Conservation (phyloP, 2,888 invertebrate genomes). For the Eupithecia dodoneata region DNA sequence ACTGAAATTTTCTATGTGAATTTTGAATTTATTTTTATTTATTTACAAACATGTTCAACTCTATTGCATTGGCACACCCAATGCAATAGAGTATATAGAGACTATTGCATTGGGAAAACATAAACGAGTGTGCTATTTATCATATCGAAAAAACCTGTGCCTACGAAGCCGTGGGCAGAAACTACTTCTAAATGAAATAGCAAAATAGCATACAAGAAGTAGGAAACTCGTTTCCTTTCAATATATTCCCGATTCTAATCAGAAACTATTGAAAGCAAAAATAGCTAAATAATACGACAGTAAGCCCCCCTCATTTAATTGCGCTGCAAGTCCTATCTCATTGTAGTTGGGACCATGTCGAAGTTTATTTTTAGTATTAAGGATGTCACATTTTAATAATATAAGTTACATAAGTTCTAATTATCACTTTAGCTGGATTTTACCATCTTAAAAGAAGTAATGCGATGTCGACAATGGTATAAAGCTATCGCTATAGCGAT, state of each 20-base stretch:
- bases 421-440: background rate
- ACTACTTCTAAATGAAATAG: background rate
- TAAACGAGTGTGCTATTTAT: too few relatives aligned
- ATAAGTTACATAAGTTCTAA: background rate
- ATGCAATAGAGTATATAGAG: too few relatives aligned
- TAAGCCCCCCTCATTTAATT: constrained; percentile 40
- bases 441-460: too few relatives aligned
- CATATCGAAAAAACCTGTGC: background rate
- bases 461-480: too few relatives aligned
- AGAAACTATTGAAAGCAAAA: constrained; percentile 26
- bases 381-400: constrained; percentile 15
- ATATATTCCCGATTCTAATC: constrained; percentile 17
- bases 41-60: too few relatives aligned
- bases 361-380: constrained; percentile 11
- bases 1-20: too few relatives aligned
- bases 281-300: constrained; percentile 39
- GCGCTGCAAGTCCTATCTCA: constrained; percentile 20
- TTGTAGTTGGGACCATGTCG: constrained; percentile 25
- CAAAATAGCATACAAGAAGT: background rate
- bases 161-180: background rate
- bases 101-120: too few relatives aligned
- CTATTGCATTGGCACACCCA: too few relatives aligned
- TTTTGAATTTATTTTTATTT: too few relatives aligned
- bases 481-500: too few relatives aligned
- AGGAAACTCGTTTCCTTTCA: constrained; percentile 1